A percentile compares a stretch with the other conserved stretches of the same genome.
Conservation (phyloP, 2,888 invertebrate genomes). For the Eupelmus urozonus region DNA sequence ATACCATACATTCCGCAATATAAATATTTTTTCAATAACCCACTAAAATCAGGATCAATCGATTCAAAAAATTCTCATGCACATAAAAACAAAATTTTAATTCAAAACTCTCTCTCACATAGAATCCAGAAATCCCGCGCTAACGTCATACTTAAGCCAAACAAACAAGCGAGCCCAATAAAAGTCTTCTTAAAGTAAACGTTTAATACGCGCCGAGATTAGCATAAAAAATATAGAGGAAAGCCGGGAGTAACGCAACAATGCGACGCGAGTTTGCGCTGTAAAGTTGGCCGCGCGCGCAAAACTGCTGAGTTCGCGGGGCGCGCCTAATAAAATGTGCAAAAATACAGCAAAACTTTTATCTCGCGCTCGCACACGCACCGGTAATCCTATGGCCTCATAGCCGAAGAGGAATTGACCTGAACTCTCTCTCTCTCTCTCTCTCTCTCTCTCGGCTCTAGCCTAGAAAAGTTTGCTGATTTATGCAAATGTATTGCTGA, state of each 20-base stretch:
- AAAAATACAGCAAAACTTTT: slow-evolving; percentile 35
- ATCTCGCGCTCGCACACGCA: slow-evolving; percentile 22
- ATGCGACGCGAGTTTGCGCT: slow-evolving; percentile 1
- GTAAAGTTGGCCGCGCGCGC: slow-evolving; percentile 11
- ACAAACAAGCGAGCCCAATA: too few species aligned
- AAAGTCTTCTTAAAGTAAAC: slow-evolving; percentile 10
- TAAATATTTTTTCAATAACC: too few species aligned
- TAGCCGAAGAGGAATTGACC: slow-evolving; percentile 7
- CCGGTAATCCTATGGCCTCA: too few species aligned
- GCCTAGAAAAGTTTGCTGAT: slow-evolving; percentile 16
- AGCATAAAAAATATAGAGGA: neutral
- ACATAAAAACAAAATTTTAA: too few species aligned
- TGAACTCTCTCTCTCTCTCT: neutral
- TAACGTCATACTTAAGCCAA: too few species aligned
- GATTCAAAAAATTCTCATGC: too few species aligned
- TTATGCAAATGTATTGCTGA: slow-evolving; percentile 15
- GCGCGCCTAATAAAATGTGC: slow-evolving; percentile 31
- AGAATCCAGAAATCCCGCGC: too few species aligned
- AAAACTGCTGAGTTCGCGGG: slow-evolving; percentile 1
- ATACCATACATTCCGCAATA: too few species aligned
- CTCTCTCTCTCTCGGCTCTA: neutral
- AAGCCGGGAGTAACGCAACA: neutral
- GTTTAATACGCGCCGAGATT: slow-evolving; percentile 2
- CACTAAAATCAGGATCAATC: too few species aligned
- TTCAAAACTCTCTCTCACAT: too few species aligned